Conservation (phyloP, 2,888 invertebrate species). For the Chrysotoxum bicinctum region DNA sequence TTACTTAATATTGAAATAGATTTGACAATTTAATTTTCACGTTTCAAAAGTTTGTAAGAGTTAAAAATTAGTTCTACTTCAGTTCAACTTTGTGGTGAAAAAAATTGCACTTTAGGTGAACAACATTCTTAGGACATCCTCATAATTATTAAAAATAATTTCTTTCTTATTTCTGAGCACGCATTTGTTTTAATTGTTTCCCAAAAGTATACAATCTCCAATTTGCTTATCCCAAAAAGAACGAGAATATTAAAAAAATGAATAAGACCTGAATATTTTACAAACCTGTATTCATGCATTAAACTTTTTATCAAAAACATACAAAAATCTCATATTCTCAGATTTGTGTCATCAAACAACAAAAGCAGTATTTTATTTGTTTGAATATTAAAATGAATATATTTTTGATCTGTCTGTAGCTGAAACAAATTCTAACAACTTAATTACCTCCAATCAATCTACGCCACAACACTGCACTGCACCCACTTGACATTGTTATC, state of each 20-base stretch:
- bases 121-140: too few species aligned
- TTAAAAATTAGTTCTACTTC: too few species aligned
- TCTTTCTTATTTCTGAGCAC: not conserved
- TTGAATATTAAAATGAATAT: not conserved
- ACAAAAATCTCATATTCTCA: too few species aligned
- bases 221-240: not conserved
- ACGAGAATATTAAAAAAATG: too few species aligned
- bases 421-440: not conserved
- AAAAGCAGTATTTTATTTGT: not conserved
- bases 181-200: too few species aligned
- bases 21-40: too few species aligned
- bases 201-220: not conserved
- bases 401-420: not conserved
- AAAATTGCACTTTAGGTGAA: too few species aligned
- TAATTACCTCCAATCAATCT: not conserved
- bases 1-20: too few species aligned
- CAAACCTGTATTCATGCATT: not conserved
- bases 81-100: too few species aligned
- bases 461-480: not conserved
- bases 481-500: not conserved
- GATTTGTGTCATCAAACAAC: too few species aligned
- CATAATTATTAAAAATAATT: too few species aligned
- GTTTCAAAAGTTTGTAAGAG: too few species aligned
- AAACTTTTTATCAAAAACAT: not conserved
- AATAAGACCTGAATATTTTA: not conserved